Conservation (phyloP, 2,888 invertebrate genomes). For the Chironomus tentans region DNA sequence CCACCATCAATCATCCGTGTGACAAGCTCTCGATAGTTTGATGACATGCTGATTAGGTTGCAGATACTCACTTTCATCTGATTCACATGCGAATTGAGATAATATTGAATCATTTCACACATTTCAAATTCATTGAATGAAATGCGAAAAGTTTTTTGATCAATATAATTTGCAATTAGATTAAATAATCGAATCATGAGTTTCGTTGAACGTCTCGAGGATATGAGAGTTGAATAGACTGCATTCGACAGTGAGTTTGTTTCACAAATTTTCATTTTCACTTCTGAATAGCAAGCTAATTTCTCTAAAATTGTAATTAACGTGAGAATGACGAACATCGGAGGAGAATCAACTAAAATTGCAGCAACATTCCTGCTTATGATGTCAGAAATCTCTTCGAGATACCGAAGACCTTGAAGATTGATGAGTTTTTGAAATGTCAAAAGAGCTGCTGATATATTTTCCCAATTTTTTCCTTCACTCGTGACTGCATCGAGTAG, state of each 20-base stretch:
- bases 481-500: not conserved
- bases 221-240: not conserved
- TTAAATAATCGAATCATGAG: conserved; percentile 2
- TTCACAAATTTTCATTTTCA: not conserved
- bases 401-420: not conserved
- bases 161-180: not conserved
- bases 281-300: not conserved
- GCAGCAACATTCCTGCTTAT: not conserved
- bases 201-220: not conserved
- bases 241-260: not conserved
- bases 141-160: not conserved
- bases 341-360: not conserved
- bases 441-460: not conserved
- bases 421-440: conserved; percentile 8
- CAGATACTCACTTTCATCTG: not conserved
- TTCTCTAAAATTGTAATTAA: not conserved
- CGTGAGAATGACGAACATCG: not conserved
- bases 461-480: not conserved
- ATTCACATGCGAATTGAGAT: not conserved
- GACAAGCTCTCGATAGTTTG: not conserved
- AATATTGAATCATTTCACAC: not conserved
- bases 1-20: not conserved
- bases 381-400: not conserved
- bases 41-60: not conserved
- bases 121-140: not conserved